Percentiles rank a stretch among this genome's conserved stretches.
These are phyloP conservation scores for Allolobophora icterica DNA, from an alignment of 2,888 invertebrate species.

Conservation along the genomic window DNA sequence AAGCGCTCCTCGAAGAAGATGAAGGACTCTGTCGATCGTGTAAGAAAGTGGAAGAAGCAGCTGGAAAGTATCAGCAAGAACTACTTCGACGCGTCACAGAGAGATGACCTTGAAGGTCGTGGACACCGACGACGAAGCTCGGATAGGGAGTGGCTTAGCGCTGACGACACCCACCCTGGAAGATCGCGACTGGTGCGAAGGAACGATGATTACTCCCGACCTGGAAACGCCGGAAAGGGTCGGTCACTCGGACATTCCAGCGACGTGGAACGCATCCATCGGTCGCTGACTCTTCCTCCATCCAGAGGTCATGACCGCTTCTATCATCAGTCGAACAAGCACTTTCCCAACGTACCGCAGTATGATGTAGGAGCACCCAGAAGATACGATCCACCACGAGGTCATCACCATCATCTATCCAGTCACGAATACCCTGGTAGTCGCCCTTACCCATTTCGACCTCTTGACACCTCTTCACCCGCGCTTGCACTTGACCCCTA, in stretches of 20 bases:
- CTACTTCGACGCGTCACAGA: not conserved
- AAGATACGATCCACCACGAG: not conserved
- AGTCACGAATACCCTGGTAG: not conserved
- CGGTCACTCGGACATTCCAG: not conserved
- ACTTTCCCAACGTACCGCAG: not conserved
- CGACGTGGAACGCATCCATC: not conserved
- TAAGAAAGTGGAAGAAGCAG: not conserved
- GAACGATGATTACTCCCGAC: not conserved
- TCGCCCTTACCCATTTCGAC: not conserved
- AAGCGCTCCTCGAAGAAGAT: not conserved
- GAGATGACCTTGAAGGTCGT: not conserved
- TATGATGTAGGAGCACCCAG: not conserved
- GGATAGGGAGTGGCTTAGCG: not conserved
- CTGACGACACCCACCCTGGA: not conserved
- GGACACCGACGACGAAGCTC: not conserved
- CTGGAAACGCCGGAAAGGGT: not conserved
- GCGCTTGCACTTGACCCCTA: not conserved
- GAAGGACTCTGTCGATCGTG: not conserved
- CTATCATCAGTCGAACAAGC: not conserved
- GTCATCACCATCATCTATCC: not conserved
- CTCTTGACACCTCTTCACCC: not conserved
- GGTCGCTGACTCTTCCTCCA: not conserved
- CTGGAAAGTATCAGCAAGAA: not conserved
- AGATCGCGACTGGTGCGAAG: not conserved
- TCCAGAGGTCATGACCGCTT: conserved; percentile 10